These are phyloP conservation scores for Drosophila auraria DNA, from an alignment of 1,140 invertebrate genomes.

Conservation along the genomic window DNA sequence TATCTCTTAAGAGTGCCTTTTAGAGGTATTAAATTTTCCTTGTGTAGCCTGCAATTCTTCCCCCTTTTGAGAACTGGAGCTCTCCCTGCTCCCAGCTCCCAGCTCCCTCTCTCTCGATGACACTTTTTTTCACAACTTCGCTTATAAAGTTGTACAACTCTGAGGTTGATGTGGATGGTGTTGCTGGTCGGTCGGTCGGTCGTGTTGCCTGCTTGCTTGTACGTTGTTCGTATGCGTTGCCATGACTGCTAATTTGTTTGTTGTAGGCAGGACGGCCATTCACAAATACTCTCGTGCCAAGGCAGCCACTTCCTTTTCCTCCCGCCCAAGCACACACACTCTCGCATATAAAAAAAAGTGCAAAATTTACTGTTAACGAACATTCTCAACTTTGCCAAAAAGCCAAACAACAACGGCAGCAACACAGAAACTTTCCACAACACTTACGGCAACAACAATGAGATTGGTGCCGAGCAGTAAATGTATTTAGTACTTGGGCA, in stretches of 20 bases:
- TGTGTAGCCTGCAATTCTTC: conserved; percentile 16
- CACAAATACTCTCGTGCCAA: conserved; percentile 30
- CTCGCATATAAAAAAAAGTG: conserved; percentile 51
- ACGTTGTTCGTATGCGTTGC: conserved; percentile 59
- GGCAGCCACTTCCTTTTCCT: conserved; percentile 18
- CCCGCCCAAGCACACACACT: neutral
- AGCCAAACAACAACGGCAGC: conserved; percentile 81
- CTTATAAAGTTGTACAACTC: conserved; percentile 74
- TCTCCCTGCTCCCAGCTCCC: conserved; percentile 9
- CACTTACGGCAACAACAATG: conserved; percentile 78
- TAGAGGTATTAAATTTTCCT: neutral
- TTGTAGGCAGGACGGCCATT: conserved; percentile 78
- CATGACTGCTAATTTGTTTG: conserved; percentile 82
- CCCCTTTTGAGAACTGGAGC: conserved; percentile 29
- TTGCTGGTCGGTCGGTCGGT: conserved; percentile 35
- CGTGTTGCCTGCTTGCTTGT: conserved; percentile 66
- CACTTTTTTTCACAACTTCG: conserved; percentile 64
- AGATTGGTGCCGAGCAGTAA: conserved; percentile 52
- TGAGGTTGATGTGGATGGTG: conserved; percentile 51
- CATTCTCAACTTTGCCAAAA: conserved; percentile 82
- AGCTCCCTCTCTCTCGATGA: conserved; percentile 38
- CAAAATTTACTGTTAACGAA: conserved; percentile 82
- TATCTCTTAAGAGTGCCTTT: neutral
- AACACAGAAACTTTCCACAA: conserved; percentile 82
- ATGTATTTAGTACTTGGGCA: conserved; percentile 76